These are phyloP conservation scores for Calephelis perditalis DNA, from an alignment of 2,888 invertebrate species.

Conservation along the genomic window DNA sequence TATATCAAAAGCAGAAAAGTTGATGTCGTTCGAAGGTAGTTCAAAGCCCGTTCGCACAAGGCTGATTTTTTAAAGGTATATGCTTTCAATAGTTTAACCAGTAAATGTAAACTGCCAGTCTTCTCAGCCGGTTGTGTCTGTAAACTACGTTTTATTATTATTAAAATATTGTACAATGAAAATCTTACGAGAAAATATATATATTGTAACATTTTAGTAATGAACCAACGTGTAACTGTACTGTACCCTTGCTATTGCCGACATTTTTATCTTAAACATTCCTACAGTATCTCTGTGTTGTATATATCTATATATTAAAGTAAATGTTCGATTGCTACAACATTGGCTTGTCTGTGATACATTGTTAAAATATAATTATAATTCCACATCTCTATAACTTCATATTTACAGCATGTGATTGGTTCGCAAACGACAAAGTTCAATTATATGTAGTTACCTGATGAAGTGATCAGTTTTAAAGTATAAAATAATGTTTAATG, in stretches of 20 bases:
- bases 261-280: slow-evolving; percentile 19
- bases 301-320: slow-evolving; percentile 40
- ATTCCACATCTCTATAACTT: slow-evolving; percentile 19
- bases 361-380: slow-evolving; percentile 27
- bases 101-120: too few relatives aligned
- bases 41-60: too few relatives aligned
- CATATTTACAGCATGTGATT: slow-evolving; percentile 3
- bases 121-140: too few relatives aligned
- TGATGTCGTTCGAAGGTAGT: too few relatives aligned
- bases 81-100: too few relatives aligned
- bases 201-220: neutral
- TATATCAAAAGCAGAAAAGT: too few relatives aligned
- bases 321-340: slow-evolving; percentile 46
- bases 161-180: neutral
- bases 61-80: too few relatives aligned
- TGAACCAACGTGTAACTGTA: too few relatives aligned
- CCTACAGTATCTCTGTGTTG: slow-evolving; percentile 27
- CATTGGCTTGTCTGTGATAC: slow-evolving; percentile 69
- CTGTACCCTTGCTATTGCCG: slow-evolving; percentile 28
- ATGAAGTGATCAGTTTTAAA: too few relatives aligned
- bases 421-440: slow-evolving; percentile 4
- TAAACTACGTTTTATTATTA: too few relatives aligned
- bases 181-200: slow-evolving; percentile 11
- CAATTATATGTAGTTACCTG: neutral
- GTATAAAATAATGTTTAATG: too few relatives aligned